A percentile compares a stretch with the other conserved stretches of the same genome.
Conservation (phyloP, 2,888 invertebrate genomes). For the Agrotis clavis region DNA sequence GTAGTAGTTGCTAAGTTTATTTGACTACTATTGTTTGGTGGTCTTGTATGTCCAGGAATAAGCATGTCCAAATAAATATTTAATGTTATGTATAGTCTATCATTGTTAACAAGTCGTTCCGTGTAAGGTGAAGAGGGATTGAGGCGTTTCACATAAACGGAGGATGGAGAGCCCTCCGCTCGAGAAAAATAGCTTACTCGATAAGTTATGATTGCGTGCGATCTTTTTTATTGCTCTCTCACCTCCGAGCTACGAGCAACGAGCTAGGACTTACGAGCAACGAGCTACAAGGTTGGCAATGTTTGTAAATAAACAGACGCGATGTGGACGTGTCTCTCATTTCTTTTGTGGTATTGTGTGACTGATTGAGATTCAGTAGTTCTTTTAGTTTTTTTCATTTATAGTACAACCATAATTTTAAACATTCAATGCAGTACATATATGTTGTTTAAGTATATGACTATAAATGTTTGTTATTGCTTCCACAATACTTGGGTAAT, state of each 20-base stretch:
- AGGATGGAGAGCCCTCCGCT: conserved; percentile 70
- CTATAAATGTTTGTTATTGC: no score
- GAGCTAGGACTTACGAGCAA: no score
- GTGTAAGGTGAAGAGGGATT: conserved; percentile 79
- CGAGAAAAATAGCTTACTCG: conserved; percentile 81
- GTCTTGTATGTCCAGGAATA: neutral
- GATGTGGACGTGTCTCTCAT: conserved; percentile 39
- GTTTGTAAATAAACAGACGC: conserved; percentile 67
- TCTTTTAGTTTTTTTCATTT: neutral
- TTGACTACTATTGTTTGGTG: no score
- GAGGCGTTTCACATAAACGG: conserved; percentile 78
- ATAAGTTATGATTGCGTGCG: conserved; percentile 88
- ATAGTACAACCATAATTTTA: neutral
- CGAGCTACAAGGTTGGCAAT: conserved; percentile 56
- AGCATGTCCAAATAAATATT: neutral
- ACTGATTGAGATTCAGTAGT: neutral
- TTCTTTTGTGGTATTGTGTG: conserved; percentile 44
- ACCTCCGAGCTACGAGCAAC: conserved; percentile 35
- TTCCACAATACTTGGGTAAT: no score
- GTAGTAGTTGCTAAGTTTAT: neutral
- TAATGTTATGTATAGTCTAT: conserved; percentile 57
- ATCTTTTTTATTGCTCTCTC: conserved; percentile 83
- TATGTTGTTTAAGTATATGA: no score
- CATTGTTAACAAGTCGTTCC: conserved; percentile 83
- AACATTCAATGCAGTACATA: no score